Evolutionary conservation across 2,113 vertebrate species (phyloP), one percentile per base, ranked within the genome.

Genomic region (Athene noctua): DNA sequence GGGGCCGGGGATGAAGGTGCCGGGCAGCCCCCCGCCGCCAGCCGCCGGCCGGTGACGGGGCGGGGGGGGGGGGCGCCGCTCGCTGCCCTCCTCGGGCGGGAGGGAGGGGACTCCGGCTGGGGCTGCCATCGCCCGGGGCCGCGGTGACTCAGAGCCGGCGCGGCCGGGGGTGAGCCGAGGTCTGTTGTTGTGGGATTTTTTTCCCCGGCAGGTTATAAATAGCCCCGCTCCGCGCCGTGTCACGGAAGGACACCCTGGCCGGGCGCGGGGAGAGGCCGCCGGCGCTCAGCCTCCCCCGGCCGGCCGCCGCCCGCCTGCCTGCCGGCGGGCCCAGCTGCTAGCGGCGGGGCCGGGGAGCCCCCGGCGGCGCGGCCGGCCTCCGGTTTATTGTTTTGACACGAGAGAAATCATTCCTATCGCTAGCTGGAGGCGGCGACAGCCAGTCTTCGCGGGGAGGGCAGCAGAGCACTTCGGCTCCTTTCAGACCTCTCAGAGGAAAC

Each of bases 171-270:
- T 83, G 72, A 81, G 89, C 66, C 52, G 67, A 75, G 94, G 90
- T 89, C 82, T 72, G 80, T 86, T 75, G 91, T 78, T 83, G 94
- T 58, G 84, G 94, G 89, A 80, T 86, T 70, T 78, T 78, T 87
- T 84, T 47, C 78, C 91, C 88, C 68, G 63, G 80, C 91, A 94
- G 93, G 91, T 94, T 97, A 97, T 96, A 97, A 97, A 96, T 96
- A 97, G 95, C 73, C 58, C 83, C 86, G 77, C 74, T 61, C 57
- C 83, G 72, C 86, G 86, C 90, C 32, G 92, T 93, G 97, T 96
- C 90, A 94, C 52, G 72, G 90, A 72, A 95, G 94, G 95, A 96
- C 94, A 86, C 80, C 51, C 44, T 72, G 94, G 93, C 91, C 46
- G 61, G 70, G 68, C 13, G 44, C 55, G 73, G 75, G 62, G 68